Conservation (phyloP, 2,888 invertebrate species). For the Eupithecia tripunctaria region DNA sequence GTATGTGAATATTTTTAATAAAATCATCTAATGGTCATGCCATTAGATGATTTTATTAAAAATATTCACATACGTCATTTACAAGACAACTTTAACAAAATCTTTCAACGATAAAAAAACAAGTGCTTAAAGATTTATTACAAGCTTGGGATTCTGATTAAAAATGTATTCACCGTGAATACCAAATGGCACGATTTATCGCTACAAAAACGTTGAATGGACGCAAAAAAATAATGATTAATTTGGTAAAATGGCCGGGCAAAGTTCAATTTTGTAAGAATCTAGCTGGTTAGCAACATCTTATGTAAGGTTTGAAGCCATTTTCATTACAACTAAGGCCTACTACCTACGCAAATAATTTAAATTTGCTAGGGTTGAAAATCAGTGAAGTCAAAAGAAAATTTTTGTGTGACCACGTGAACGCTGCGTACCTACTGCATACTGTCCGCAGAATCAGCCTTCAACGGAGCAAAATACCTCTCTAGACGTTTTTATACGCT, state of each 20-base stretch:
- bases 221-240: background rate
- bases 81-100: background rate
- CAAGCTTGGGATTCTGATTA: constrained; percentile 47
- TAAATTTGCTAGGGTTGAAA: background rate
- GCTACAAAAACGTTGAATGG: background rate
- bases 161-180: constrained; percentile 38
- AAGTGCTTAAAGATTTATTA: constrained; percentile 54
- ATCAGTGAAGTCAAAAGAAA: background rate
- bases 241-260: background rate
- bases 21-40: no score
- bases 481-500: no score
- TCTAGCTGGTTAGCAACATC: background rate
- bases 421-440: no score
- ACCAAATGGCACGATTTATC: constrained; percentile 12
- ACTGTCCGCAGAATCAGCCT: no score
- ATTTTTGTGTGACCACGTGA: no score
- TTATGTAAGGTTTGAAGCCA: background rate
- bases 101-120: constrained; percentile 49
- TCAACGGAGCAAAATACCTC: no score
- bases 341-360: no score
- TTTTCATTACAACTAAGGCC: no score
- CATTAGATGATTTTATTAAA: no score
- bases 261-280: background rate
- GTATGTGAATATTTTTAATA: no score
- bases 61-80: no score